Base-by-base conservation (phyloP, 2,888 invertebrate genomes). In the Baronia brevicornis region DNA sequence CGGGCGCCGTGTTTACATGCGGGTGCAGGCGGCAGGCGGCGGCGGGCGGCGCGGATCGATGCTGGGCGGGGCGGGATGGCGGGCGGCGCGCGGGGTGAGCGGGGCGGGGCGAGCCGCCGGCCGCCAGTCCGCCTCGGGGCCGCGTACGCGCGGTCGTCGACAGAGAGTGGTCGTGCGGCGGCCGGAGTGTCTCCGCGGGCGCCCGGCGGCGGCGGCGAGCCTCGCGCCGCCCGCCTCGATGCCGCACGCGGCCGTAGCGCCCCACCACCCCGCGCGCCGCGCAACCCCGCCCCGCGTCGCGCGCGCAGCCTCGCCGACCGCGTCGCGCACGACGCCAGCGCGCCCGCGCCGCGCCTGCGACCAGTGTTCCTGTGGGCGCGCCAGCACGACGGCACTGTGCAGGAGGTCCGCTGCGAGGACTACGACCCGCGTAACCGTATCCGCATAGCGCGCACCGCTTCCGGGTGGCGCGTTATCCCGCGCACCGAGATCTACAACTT, bases 361-460 rank as follows among this genome's bases (percentile, higher is more conserved):
- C 94, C 94, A 47, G 91, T 94, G 46, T 94, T 94, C 73, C 87
- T 94, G 49, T 94, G 94, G 93, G 91, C 92, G 42, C 90, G 91
- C 62, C 92, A 92, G 69, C 88, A 88, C 52, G 91, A 93, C 73
- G 91, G 91, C 43, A 88, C 88, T 64, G 93, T 94, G 70, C 90
- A 92, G 62, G 91, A 92, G 73, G 93, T 94, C 53, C 89, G 90
- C 71, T 93, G 93, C 80, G 94, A 94, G 74, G 94, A 94, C 69
- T 94, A 94, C 86, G 94, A 94, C 84, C 89, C 91, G 67, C 86
- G 92, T 38, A 94, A 94, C 78, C 91, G 94, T 39, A 91, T 94
- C 58, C 90, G 92, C 55, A 84, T 94, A 62, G 91, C 92, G 48
- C 93, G 93, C 65, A 93, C 93, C 10, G 86, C 91, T 22, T 87